phyloP scores from a whole-genome alignment of 1,140 invertebrate species.

The Calosoma granatense region DNA sequence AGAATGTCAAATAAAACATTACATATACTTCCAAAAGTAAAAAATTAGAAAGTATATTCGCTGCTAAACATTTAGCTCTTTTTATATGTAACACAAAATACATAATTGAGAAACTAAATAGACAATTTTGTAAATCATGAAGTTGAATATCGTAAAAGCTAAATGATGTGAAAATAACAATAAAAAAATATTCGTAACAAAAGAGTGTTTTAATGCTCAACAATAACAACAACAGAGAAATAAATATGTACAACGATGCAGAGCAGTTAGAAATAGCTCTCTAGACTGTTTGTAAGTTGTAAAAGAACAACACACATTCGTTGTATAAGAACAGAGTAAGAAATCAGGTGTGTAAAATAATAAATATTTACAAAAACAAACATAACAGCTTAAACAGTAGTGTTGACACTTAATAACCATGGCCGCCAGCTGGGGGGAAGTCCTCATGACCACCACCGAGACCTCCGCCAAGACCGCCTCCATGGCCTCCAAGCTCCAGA shows the following conservation, averaged over 20 bases:
- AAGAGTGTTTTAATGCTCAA: neutral
- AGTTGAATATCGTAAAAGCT: too few relatives aligned
- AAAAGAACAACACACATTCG: neutral
- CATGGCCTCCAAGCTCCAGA: neutral
- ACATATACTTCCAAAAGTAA: too few relatives aligned
- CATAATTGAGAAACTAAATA: too few relatives aligned
- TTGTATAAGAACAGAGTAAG: neutral
- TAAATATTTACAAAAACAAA: neutral
- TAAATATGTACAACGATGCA: conserved; percentile 4
- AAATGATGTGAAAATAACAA: too few relatives aligned
- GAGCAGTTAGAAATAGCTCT: neutral
- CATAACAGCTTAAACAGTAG: neutral
- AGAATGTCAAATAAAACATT: too few relatives aligned
- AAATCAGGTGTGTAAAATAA: neutral
- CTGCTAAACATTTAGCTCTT: too few relatives aligned
- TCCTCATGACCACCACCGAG: neutral
- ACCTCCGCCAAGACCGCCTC: neutral
- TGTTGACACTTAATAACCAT: neutral
- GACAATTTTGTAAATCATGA: too few relatives aligned
- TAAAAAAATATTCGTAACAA: neutral
- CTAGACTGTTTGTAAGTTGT: too few relatives aligned
- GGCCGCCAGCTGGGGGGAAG: neutral
- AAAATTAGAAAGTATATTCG: too few relatives aligned
- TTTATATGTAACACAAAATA: too few relatives aligned
- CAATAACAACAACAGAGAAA: conserved; percentile 5